Evolutionary conservation across 2,888 invertebrate genomes (phyloP).

Genomic region (Iphiclides podalirius): DNA sequence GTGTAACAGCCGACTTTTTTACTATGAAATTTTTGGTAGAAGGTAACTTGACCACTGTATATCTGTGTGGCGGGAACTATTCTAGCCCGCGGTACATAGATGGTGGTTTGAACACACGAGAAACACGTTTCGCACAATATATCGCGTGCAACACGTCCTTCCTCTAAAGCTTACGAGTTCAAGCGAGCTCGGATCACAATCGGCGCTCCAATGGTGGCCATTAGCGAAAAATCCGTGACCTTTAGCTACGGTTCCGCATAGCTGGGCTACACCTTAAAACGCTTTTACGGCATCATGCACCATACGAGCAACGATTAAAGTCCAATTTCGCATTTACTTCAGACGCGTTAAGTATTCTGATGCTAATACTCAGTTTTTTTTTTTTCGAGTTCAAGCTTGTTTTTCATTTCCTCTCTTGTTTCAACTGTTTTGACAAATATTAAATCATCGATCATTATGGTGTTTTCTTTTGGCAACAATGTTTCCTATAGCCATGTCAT

Average conservation of each 20-base stretch:
- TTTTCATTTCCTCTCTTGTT: neutral
- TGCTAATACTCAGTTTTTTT: too few relatives aligned
- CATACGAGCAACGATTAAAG: neutral
- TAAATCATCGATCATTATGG: neutral
- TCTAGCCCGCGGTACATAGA: too few relatives aligned
- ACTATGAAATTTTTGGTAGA: too few relatives aligned
- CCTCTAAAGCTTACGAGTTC: neutral
- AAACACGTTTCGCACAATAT: neutral
- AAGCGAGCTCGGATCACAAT: slow-evolving; percentile 8
- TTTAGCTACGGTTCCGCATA: slow-evolving; percentile 16
- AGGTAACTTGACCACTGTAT: too few relatives aligned
- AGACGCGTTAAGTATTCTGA: neutral
- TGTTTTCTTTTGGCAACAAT: too few relatives aligned
- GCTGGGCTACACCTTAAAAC: slow-evolving; percentile 8
- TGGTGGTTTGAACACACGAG: too few relatives aligned
- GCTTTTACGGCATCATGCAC: neutral
- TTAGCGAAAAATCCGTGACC: slow-evolving; percentile 22
- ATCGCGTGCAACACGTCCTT: neutral
- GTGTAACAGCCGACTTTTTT: too few relatives aligned
- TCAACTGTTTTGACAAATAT: neutral
- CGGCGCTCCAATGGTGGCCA: neutral
- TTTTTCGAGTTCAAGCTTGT: neutral
- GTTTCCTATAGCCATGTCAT: too few relatives aligned
- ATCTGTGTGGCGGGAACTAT: too few relatives aligned
- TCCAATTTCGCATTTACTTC: neutral